Base-by-base conservation (phyloP, 2,888 invertebrate species). In the Atethmia centrago region DNA sequence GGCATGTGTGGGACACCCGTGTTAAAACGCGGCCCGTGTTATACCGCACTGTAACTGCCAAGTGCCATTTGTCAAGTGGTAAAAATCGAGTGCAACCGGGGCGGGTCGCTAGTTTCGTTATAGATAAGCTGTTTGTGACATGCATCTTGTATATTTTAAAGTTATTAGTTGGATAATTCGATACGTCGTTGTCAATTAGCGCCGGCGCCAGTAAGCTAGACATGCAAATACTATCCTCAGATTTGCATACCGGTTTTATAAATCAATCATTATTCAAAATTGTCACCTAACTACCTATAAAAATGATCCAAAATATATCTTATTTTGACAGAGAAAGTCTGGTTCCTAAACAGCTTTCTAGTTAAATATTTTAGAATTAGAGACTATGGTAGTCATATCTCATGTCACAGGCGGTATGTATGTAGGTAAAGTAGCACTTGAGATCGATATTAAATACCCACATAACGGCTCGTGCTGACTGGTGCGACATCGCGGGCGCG, bases 311-410 rank as follows among this genome's bases (percentile, higher is more conserved):
- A 79, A 77, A 72, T 55, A n/a, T 28, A 64, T 67, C n/a, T 42
- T 66, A 65, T 40, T 21, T 56, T 53, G 47, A 47, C 36, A 67
- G 77, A 79, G 81, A 85, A 83, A 83, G 79, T 80, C 4, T 63
- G 58, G 49, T 66, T 69, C 21, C 5, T 36, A 47, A 21, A 71
- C 72, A 71, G 74, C 85, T 85, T 85, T 85, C 85, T 79, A 77
- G 45, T 59, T 19, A 77, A 56, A 77, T 80, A 82, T 76, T 71
- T 73, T 19, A 36, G 51, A 53, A 58, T 61, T 42, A 42, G 31
- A 19, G 42, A 65, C 25, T 51, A 40, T 28, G 14, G 16, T 28
- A 59, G 25, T 55, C 62, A 21, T 19, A 2, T 5, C 1, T 72
- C 31, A 28, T 45, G 45, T 21, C 16, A 21, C 3, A 42, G 12